These are phyloP conservation scores for Lepus townsendii DNA, from an alignment of 2,797 vertebrate genomes.

Conservation along the genomic window DNA sequence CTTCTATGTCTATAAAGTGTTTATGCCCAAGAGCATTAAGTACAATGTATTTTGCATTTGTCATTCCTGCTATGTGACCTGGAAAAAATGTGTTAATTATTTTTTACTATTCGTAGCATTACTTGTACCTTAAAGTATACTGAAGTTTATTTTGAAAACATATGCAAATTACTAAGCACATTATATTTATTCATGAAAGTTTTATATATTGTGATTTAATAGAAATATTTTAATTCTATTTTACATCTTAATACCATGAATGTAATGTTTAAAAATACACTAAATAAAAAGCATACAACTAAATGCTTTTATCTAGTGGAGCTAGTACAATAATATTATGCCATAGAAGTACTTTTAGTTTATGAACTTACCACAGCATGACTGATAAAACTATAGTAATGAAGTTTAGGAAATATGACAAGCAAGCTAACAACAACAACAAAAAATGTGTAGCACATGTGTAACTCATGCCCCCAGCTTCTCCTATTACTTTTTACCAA, in stretches of 20 bases:
- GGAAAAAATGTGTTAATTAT: conserved; percentile 1
- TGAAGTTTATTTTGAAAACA: conserved; percentile 30
- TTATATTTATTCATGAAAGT: background rate
- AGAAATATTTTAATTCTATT: conserved; percentile 23
- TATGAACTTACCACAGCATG: background rate
- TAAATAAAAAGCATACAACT: background rate
- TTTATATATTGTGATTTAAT: background rate
- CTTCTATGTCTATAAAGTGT: background rate
- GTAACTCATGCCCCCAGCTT: background rate
- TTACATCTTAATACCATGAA: background rate
- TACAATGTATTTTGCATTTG: background rate
- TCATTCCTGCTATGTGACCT: background rate
- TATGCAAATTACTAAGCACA: background rate
- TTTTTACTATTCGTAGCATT: conserved; percentile 47
- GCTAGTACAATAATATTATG: background rate
- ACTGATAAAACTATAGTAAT: conserved; percentile 50
- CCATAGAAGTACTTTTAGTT: background rate
- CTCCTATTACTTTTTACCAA: background rate
- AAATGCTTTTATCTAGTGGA: background rate
- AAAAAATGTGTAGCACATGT: background rate
- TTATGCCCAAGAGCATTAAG: background rate
- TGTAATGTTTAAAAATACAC: background rate
- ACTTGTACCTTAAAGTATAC: background rate
- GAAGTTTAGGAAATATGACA: conserved; percentile 1
- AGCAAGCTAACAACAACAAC: background rate